These are phyloP conservation scores for Salvelinus namaycush DNA, from an alignment of 2,113 vertebrate genomes.

Conservation along the genomic window DNA sequence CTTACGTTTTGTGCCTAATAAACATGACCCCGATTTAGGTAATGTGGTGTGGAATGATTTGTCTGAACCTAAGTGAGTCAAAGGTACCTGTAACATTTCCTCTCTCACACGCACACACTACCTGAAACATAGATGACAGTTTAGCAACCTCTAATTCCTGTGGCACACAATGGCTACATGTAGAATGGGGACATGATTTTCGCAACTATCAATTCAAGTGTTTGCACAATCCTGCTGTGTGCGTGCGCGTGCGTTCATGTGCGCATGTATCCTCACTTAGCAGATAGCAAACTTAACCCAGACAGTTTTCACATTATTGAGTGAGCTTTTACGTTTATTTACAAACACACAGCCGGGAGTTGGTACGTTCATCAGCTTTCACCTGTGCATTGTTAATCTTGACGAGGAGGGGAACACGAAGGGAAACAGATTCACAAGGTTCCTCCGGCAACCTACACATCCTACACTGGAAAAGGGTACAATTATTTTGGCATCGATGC, in stretches of 20 bases:
- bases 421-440: conserved; percentile 56
- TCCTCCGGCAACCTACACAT: conserved; percentile 53
- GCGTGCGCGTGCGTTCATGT: background rate
- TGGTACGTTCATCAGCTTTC: conserved; percentile 55
- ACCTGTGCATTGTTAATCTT: conserved; percentile 48
- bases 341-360: conserved; percentile 60
- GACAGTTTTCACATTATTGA: conserved; percentile 29
- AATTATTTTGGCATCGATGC: conserved; percentile 99
- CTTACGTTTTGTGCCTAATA: too few species aligned
- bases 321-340: conserved; percentile 63
- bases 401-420: too few species aligned
- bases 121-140: too few species aligned
- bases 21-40: too few species aligned
- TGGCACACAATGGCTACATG: too few species aligned
- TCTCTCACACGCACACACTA: too few species aligned
- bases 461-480: conserved; percentile 69
- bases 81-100: too few species aligned
- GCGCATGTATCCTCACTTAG: background rate
- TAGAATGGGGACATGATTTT: background rate
- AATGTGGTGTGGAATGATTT: too few species aligned
- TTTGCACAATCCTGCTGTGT: conserved; percentile 6
- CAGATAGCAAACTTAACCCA: background rate
- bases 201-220: conserved; percentile 44
- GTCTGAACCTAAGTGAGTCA: too few species aligned
- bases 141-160: too few species aligned